Base-by-base conservation (phyloP, 2,113 vertebrate genomes). In the Scatophagus argus region DNA sequence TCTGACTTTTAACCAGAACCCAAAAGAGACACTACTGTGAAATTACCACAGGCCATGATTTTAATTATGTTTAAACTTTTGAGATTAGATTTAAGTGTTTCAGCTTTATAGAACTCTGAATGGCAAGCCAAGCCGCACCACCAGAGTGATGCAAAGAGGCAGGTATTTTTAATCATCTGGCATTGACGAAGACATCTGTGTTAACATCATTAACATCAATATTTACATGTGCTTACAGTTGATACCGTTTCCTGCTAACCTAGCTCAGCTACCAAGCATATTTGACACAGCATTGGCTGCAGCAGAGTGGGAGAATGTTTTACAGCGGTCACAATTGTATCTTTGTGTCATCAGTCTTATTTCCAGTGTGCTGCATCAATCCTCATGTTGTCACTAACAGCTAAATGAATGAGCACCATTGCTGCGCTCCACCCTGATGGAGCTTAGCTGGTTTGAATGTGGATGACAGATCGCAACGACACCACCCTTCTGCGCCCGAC, bases 361-460 rank as follows among this genome's bases (percentile, higher is more conserved):
- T 32, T 21, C 16, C 19, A 17, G 4, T 36, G 6, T 11, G 5
- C 10, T 51, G 21, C 39, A 44, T 44, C 52, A 19, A 29, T 21
- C 44, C 58, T 47, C n/a, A 34, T 27, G 25, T 25, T 14, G 38
- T 47, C n/a, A 49, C 59, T 51, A n/a, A n/a, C 51, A n/a, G 60
- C 60, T 38, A 16, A 71, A 70, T 55, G 1, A 61, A 23, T 4
- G 51, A 62, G 32, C 58, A 32, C 12, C 39, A 31, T 29, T 43
- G 36, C 25, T 56, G 36, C 72, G 41, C 64, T 55, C 64, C 83
- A 72, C 63, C 70, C 72, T 27, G n/a, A 65, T 86, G 73, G 59
- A 47, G 36, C 52, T 74, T 3, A 54, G 51, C 8, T 29, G 23
- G 23, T 75, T 43, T 60, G 21, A 82, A 51, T 19, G 36, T 66